Percentiles rank a stretch among this genome's conserved stretches.
phyloP scores from a whole-genome alignment of 2,888 invertebrate species.

The Pheosia tremula region DNA sequence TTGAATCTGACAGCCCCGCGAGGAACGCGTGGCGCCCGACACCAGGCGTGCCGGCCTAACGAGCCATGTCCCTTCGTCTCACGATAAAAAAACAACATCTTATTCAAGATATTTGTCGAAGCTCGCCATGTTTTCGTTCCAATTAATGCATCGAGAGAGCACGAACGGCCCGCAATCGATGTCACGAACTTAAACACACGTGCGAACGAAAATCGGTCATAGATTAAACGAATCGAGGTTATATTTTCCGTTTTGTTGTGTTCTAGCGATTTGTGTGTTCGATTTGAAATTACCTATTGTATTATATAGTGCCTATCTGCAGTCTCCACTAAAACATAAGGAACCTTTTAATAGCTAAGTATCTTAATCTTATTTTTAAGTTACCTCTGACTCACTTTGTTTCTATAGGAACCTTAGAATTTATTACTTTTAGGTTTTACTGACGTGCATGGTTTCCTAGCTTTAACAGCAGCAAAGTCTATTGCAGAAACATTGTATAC shows the following conservation, averaged over 20 bases:
- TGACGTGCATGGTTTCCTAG: no score
- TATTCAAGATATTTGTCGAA: slow-evolving; percentile 62
- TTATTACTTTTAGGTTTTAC: no score
- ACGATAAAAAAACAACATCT: slow-evolving; percentile 34
- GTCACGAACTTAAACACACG: slow-evolving; percentile 58
- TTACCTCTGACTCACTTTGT: no score
- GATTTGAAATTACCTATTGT: neutral
- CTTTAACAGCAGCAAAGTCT: neutral
- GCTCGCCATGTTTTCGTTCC: slow-evolving; percentile 57
- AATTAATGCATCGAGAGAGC: slow-evolving; percentile 71
- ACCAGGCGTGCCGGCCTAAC: slow-evolving; percentile 54
- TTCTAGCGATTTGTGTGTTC: neutral
- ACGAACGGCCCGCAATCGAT: slow-evolving; percentile 67
- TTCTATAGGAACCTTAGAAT: no score
- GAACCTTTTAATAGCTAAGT: no score
- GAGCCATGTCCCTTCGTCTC: slow-evolving; percentile 49
- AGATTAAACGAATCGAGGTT: slow-evolving; percentile 39
- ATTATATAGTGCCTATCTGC: neutral
- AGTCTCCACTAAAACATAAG: no score
- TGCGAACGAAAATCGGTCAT: slow-evolving; percentile 53
- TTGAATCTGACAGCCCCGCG: slow-evolving; percentile 54
- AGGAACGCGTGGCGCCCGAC: slow-evolving; percentile 42
- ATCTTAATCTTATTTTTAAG: no score
- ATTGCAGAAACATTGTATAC: neutral
- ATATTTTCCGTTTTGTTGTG: neutral